phyloP scores from a whole-genome alignment of 2,113 vertebrate genomes.

The Neogale vison region DNA sequence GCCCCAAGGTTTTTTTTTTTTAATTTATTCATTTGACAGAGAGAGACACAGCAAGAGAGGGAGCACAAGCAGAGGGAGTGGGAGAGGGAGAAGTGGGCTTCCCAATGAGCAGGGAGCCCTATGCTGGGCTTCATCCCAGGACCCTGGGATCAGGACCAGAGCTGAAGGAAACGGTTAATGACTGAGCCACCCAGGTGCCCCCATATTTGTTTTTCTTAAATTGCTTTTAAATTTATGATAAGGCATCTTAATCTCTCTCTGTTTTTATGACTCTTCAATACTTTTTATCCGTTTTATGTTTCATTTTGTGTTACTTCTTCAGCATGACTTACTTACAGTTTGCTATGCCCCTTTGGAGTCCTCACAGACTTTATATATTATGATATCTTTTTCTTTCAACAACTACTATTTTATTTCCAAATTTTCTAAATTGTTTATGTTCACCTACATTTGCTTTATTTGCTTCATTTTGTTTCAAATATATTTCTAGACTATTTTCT shows the following conservation, averaged over 20 bases:
- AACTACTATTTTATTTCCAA: not conserved
- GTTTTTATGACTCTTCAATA: not conserved
- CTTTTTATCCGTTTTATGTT: not conserved
- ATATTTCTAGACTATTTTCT: not conserved
- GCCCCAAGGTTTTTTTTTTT: too few species aligned
- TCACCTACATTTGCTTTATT: not conserved
- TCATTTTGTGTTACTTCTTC: not conserved
- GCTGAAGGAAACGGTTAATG: too few species aligned
- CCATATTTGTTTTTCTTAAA: not conserved
- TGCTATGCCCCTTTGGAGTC: not conserved
- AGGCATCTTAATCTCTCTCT: not conserved
- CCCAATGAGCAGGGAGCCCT: too few species aligned
- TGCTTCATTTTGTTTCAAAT: not conserved
- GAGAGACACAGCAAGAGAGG: too few species aligned
- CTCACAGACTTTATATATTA: not conserved
- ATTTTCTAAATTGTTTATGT: not conserved
- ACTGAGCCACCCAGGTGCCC: too few species aligned
- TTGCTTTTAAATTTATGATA: not conserved
- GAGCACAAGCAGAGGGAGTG: too few species aligned
- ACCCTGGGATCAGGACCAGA: too few species aligned
- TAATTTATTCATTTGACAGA: too few species aligned
- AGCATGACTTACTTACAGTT: not conserved
- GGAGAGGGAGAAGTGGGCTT: too few species aligned
- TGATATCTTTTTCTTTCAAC: not conserved
- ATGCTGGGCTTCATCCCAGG: too few species aligned